Conservation (phyloP, 2,797 vertebrate species). For the Hydrophis major region DNA sequence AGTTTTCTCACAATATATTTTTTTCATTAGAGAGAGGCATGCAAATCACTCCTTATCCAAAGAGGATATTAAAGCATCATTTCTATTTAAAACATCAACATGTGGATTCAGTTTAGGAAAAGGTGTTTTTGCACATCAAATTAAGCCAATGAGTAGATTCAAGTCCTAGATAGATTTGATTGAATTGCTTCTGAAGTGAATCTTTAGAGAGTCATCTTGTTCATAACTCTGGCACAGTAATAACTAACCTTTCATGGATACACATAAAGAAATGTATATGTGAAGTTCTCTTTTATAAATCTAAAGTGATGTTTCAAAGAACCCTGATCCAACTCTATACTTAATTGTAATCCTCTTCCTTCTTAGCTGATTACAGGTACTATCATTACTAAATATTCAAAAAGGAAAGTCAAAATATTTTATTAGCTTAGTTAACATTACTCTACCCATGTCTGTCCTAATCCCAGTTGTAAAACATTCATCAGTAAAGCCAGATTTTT, state of each 20-base stretch:
- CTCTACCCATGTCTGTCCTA: background rate
- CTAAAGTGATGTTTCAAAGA: background rate
- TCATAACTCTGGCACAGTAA: background rate
- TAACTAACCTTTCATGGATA: background rate
- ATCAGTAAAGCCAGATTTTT: background rate
- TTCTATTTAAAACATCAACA: background rate
- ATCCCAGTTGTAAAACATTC: too few relatives aligned
- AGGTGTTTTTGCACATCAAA: background rate
- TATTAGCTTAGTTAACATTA: background rate
- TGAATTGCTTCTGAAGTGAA: background rate
- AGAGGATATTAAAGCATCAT: background rate
- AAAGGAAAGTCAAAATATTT: background rate
- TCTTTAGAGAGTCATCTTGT: background rate
- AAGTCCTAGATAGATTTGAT: background rate
- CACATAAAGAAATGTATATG: background rate
- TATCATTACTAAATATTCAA: background rate
- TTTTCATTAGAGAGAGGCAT: background rate
- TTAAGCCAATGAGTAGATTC: background rate
- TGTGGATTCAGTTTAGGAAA: background rate
- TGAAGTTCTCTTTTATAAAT: background rate
- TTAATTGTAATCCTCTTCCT: background rate
- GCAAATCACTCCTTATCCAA: background rate
- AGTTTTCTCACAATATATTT: background rate
- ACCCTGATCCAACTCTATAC: background rate
- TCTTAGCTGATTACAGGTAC: background rate